Percentiles rank a stretch among this genome's conserved stretches.
phyloP scores from a whole-genome alignment of 2,113 vertebrate genomes.

The Alligator sinensis region DNA sequence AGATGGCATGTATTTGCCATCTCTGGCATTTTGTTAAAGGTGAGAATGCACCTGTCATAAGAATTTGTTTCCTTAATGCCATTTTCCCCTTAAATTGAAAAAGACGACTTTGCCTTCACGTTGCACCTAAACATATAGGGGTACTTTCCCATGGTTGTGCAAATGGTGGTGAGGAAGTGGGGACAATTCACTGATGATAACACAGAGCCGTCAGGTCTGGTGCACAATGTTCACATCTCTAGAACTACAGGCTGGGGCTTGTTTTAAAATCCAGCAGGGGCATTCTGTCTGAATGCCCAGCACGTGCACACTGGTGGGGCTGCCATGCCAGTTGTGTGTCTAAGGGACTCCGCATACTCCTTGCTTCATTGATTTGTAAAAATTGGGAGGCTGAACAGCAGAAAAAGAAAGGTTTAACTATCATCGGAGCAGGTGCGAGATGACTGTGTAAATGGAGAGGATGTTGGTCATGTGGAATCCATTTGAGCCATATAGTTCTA shows the following conservation, averaged over 20 bases:
- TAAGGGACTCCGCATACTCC: background rate
- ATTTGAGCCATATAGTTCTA: background rate
- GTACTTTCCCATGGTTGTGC: too few species aligned
- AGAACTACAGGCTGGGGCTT: too few species aligned
- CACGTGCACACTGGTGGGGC: too few species aligned
- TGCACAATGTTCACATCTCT: too few species aligned
- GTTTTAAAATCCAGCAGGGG: too few species aligned
- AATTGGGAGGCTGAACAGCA: background rate
- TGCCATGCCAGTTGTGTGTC: too few species aligned
- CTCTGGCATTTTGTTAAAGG: background rate
- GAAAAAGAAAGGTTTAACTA: rapidly evolving
- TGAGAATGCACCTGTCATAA: conserved; percentile 20
- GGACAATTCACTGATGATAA: too few species aligned
- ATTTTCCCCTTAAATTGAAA: background rate
- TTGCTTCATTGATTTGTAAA: background rate
- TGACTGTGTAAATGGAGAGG: background rate
- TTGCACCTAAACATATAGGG: too few species aligned
- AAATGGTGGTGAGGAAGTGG: too few species aligned
- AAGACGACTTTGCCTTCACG: background rate
- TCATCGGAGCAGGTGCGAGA: background rate
- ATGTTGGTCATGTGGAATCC: background rate
- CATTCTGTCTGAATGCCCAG: too few species aligned
- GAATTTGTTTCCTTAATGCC: background rate
- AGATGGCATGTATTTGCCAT: too few species aligned
- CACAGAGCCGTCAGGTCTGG: too few species aligned